Base-by-base conservation (phyloP, 1,140 invertebrate species). In the Ericerus pela region DNA sequence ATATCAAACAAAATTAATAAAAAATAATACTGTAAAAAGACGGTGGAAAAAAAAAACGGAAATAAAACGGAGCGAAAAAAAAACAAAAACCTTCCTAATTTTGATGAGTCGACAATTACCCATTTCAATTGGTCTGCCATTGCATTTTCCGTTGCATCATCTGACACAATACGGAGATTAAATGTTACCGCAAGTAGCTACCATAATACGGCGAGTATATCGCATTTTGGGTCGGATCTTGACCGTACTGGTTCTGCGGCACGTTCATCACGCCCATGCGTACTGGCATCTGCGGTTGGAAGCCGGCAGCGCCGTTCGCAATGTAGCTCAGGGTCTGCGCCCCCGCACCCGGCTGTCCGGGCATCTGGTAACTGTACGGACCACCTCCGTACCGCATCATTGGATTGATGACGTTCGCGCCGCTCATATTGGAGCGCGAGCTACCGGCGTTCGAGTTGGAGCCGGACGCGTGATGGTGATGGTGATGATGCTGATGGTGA, bases 111-210 rank as follows among this genome's bases (percentile, higher is more conserved):
- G 8, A n/a, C 30, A n/a, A 33, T 33, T 33, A 33, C 30, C n/a
- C 37, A 4, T 41, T 41, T 8, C 14, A 41, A 16, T 8, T 24
- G 20, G 10, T 47, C 16, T 47, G 41, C 20, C 20, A 24, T 10
- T 24, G 41, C 3, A 3, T 47, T 47, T 24, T 47, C 11, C 36
- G 36, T 10, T 47, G 8, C 8, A 47, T 47, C 41, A 8, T 24
- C 41, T 10, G 20, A 47, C 12, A 5, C 3, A 47, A 2, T 2
- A 22, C 10, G 10, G 10, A 24, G 14, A 47, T 24, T 47, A 47
- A 47, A 47, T 24, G 41, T 47, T 47, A 47, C 41, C 41, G 41
- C 26, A 47, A 24, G 41, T 24, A 47, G 18, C 41, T 47, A 8
- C 2, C 10, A 47, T 47, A 22, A 47, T 47, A 47, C 6, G 37